Conservation (phyloP, 2,888 invertebrate genomes). For the Lomographa bimaculata region DNA sequence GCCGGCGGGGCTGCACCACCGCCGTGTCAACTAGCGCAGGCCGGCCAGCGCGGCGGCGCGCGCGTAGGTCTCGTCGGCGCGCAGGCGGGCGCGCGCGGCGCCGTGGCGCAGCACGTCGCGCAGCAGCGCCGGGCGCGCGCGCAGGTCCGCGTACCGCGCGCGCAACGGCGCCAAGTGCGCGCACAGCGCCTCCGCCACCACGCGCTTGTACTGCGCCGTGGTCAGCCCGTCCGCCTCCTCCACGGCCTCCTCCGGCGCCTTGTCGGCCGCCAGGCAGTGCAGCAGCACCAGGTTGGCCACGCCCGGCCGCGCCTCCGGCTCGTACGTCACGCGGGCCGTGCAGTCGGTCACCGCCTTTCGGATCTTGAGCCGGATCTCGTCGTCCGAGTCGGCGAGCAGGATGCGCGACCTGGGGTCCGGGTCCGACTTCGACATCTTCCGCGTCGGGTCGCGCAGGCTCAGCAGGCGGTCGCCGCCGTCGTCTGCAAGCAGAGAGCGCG, state of each 20-base stretch:
- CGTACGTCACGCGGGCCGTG: conserved; percentile 91
- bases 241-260: conserved; percentile 87
- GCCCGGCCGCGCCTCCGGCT: conserved; percentile 91
- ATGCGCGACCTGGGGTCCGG: conserved; percentile 90
- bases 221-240: conserved; percentile 85
- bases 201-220: conserved; percentile 87
- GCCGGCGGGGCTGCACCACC: conserved; percentile 80
- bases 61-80: conserved; percentile 85
- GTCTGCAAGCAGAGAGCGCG: conserved; percentile 57
- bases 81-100: conserved; percentile 81
- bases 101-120: conserved; percentile 61
- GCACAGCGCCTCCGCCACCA: conserved; percentile 68
- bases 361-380: conserved; percentile 69
- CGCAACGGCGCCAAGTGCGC: conserved; percentile 74
- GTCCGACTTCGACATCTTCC: conserved; percentile 99
- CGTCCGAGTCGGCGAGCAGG: conserved; percentile 87
- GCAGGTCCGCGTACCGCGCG: conserved; percentile 59
- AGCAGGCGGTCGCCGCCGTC: conserved; percentile 86
- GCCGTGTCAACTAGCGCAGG: conserved; percentile 39
- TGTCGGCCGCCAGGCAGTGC: conserved; percentile 85
- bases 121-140: conserved; percentile 78
- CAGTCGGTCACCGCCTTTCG: conserved; percentile 96
- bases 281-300: conserved; percentile 96
- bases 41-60: conserved; percentile 86
- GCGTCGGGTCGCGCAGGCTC: conserved; percentile 92